These are phyloP conservation scores for Girardia tigrina DNA, from an alignment of 2,888 invertebrate genomes.

Conservation along the genomic window DNA sequence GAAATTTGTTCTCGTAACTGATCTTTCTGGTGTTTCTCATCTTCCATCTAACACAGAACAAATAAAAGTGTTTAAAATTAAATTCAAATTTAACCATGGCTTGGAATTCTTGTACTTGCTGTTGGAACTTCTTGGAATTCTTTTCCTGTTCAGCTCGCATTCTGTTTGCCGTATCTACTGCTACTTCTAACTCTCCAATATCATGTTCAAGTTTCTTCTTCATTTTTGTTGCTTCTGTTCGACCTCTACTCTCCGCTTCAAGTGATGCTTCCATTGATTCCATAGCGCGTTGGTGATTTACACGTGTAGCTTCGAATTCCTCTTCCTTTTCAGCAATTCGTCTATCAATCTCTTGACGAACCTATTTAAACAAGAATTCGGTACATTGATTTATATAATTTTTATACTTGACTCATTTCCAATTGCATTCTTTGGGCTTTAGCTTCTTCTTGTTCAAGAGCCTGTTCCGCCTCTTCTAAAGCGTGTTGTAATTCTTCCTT, in stretches of 20 bases:
- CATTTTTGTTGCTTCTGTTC: slow-evolving; percentile 97
- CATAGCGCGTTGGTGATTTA: slow-evolving; percentile 97
- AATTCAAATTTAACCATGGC: too few relatives aligned
- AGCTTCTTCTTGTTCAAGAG: slow-evolving; percentile 98
- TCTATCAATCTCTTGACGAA: slow-evolving; percentile 96
- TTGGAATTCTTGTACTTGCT: slow-evolving; percentile 74
- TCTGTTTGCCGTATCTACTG: slow-evolving; percentile 96
- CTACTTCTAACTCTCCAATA: slow-evolving; percentile 97
- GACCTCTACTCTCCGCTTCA: slow-evolving; percentile 97
- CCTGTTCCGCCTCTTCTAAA: slow-evolving; percentile 94
- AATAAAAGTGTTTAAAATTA: background rate
- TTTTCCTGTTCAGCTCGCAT: slow-evolving; percentile 94
- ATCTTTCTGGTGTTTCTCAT: slow-evolving; percentile 91
- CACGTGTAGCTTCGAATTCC: slow-evolving; percentile 95
- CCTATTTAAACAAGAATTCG: slow-evolving; percentile 48
- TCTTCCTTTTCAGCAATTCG: slow-evolving; percentile 99
- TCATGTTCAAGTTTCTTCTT: slow-evolving; percentile 99
- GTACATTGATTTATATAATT: background rate
- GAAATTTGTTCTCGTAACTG: slow-evolving; percentile 93
- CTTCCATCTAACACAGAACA: slow-evolving; percentile 64
- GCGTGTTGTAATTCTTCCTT: slow-evolving; percentile 98
- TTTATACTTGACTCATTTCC: slow-evolving; percentile 76
- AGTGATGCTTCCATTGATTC: slow-evolving; percentile 99
- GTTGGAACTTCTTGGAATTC: slow-evolving; percentile 97
- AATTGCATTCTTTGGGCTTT: slow-evolving; percentile 77